Evolutionary conservation across 2,888 invertebrate genomes (phyloP).

Genomic region (Drosophila macrospina): DNA sequence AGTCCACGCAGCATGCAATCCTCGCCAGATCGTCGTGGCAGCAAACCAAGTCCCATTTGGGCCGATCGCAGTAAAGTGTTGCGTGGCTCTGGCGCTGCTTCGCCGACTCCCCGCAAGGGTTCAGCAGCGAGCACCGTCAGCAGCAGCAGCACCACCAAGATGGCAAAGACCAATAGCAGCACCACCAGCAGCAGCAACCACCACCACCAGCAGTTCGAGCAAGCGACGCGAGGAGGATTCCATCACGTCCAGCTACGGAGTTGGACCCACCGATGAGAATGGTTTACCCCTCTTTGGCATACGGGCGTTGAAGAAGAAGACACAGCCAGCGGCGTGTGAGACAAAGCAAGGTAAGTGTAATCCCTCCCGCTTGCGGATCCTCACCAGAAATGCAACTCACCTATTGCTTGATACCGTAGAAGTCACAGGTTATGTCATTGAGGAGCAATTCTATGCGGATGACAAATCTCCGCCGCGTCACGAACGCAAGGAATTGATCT

Average conservation of each 20-base stretch:
- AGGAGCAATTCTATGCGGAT: slow-evolving; percentile 89
- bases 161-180: slow-evolving; percentile 78
- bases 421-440: slow-evolving; percentile 91
- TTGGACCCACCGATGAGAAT: slow-evolving; percentile 92
- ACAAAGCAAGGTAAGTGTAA: slow-evolving; percentile 88
- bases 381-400: not conserved
- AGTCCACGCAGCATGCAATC: slow-evolving; percentile 25
- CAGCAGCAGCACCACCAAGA: slow-evolving; percentile 38
- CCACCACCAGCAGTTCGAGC: slow-evolving; percentile 9
- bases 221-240: slow-evolving; percentile 86
- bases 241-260: slow-evolving; percentile 93
- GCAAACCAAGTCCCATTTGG: slow-evolving; percentile 76
- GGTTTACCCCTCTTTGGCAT: slow-evolving; percentile 93
- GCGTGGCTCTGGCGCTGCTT: slow-evolving; percentile 47
- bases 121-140: slow-evolving; percentile 51
- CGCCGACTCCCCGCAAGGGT: slow-evolving; percentile 59
- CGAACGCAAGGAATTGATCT: slow-evolving; percentile 89
- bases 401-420: slow-evolving; percentile 51
- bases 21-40: slow-evolving; percentile 46
- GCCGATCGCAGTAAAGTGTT: slow-evolving; percentile 80
- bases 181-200: slow-evolving; percentile 81
- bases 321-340: slow-evolving; percentile 85
- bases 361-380: not conserved
- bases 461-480: slow-evolving; percentile 90
- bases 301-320: slow-evolving; percentile 88